Conservation (phyloP, 1,140 invertebrate genomes). For the Zaprionus inermis region DNA sequence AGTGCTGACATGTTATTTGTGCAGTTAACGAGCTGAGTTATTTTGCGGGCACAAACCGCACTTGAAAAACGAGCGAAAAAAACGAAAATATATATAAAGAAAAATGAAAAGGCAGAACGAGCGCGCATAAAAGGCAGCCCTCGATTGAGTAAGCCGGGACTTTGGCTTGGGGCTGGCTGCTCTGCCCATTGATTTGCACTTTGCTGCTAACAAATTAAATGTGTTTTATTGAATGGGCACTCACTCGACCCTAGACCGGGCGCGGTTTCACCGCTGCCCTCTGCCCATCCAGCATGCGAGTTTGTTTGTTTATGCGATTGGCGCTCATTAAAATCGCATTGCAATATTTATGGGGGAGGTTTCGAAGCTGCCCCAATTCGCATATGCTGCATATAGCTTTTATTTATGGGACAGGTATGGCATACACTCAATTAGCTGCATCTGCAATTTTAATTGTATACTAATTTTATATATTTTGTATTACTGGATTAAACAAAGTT, state of each 20-base stretch:
- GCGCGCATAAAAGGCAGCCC: constrained; percentile 48
- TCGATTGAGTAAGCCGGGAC: background rate
- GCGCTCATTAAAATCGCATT: constrained; percentile 76
- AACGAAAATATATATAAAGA: constrained; percentile 15
- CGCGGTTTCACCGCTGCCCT: background rate
- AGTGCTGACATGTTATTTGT: constrained; percentile 81
- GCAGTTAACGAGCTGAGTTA: constrained; percentile 80
- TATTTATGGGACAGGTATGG: background rate
- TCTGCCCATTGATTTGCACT: constrained; percentile 56
- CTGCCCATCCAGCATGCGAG: background rate
- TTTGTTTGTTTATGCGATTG: constrained; percentile 72
- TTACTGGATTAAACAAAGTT: constrained; percentile 13
- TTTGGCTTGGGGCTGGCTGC: too few relatives aligned
- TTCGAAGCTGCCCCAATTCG: background rate
- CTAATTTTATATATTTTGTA: background rate
- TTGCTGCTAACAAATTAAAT: constrained; percentile 70
- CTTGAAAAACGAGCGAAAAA: constrained; percentile 66
- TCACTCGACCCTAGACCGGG: background rate
- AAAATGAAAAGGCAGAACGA: constrained; percentile 28
- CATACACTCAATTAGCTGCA: constrained; percentile 35
- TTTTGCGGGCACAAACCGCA: constrained; percentile 75
- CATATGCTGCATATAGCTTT: background rate
- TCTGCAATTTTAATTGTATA: background rate
- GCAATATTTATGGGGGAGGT: constrained; percentile 51
- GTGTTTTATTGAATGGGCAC: constrained; percentile 34